phyloP scores from a whole-genome alignment of 2,113 vertebrate genomes.

The Pristiophorus japonicus region DNA sequence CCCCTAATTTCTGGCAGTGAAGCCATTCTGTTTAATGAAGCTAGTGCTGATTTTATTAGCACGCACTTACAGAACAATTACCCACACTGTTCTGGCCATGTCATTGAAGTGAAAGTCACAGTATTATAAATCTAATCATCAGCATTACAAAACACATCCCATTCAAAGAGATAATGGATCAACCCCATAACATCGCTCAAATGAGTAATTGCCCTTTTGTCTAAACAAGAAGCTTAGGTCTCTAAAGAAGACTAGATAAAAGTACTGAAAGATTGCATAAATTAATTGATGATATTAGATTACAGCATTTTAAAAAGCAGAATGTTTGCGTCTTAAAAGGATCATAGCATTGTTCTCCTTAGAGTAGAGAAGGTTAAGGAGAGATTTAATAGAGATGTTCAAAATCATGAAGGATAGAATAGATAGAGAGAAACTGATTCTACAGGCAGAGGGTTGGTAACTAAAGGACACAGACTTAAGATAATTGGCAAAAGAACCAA shows the following conservation, averaged over 20 bases:
- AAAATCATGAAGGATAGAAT: not conserved
- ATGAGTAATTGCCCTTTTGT: not conserved
- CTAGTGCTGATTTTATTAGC: not conserved
- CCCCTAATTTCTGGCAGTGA: not conserved
- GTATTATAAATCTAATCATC: not conserved
- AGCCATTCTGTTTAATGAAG: not conserved
- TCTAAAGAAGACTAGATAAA: not conserved
- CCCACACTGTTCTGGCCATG: no score
- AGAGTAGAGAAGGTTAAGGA: not conserved
- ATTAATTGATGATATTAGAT: not conserved
- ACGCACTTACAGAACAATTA: not conserved
- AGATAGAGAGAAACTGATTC: not conserved
- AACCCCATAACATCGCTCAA: not conserved
- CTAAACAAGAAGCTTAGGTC: not conserved
- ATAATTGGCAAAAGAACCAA: not conserved
- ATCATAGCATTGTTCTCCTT: not conserved
- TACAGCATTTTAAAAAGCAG: not conserved
- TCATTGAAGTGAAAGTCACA: not conserved
- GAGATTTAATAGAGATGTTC: not conserved
- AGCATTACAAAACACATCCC: not conserved
- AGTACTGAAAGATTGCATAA: not conserved
- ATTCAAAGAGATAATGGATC: not conserved
- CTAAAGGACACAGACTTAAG: not conserved
- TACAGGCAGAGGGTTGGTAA: not conserved
- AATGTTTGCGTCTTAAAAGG: not conserved